Conservation (phyloP, 2,888 invertebrate genomes). For the Drosophila limbata region DNA sequence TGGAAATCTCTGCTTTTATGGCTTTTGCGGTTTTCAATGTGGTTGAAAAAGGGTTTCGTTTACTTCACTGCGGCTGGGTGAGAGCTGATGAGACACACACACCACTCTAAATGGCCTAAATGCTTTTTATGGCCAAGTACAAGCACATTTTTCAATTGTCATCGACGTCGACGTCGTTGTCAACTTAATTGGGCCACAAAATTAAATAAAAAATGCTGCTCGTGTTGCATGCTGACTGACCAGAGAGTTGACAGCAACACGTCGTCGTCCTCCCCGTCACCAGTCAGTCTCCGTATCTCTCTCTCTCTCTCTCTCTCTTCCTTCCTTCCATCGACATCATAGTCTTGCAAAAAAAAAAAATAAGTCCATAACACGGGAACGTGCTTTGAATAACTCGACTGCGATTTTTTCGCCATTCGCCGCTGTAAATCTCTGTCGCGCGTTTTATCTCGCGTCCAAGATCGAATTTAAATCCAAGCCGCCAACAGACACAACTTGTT, state of each 20-base stretch:
- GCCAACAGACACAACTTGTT: slow-evolving; percentile 66
- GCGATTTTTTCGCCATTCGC: slow-evolving; percentile 32
- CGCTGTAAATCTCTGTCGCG: slow-evolving; percentile 64
- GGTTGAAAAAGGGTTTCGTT: slow-evolving; percentile 61
- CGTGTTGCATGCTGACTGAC: slow-evolving; percentile 61
- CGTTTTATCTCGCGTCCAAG: slow-evolving; percentile 73
- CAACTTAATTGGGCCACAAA: slow-evolving; percentile 76
- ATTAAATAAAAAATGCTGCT: slow-evolving; percentile 71
- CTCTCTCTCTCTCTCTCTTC: background rate
- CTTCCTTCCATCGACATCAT: slow-evolving; percentile 12
- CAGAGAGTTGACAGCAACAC: slow-evolving; percentile 75
- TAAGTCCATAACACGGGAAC: slow-evolving; percentile 61
- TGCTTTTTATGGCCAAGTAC: slow-evolving; percentile 68
- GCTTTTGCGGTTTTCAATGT: slow-evolving; percentile 67
- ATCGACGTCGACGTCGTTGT: slow-evolving; percentile 43
- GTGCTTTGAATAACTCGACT: slow-evolving; percentile 73
- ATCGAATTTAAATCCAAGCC: slow-evolving; percentile 75
- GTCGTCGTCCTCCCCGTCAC: slow-evolving; percentile 41
- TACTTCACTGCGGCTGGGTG: slow-evolving; percentile 41
- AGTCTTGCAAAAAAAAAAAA: slow-evolving; percentile 38
- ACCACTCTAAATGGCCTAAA: slow-evolving; percentile 63
- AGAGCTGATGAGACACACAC: slow-evolving; percentile 37
- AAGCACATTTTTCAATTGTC: slow-evolving; percentile 72
- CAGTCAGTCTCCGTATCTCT: slow-evolving; percentile 10
- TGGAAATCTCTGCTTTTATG: slow-evolving; percentile 70